These are phyloP conservation scores for Mustelus asterias DNA, from an alignment of 2,113 vertebrate genomes.

Conservation along the genomic window DNA sequence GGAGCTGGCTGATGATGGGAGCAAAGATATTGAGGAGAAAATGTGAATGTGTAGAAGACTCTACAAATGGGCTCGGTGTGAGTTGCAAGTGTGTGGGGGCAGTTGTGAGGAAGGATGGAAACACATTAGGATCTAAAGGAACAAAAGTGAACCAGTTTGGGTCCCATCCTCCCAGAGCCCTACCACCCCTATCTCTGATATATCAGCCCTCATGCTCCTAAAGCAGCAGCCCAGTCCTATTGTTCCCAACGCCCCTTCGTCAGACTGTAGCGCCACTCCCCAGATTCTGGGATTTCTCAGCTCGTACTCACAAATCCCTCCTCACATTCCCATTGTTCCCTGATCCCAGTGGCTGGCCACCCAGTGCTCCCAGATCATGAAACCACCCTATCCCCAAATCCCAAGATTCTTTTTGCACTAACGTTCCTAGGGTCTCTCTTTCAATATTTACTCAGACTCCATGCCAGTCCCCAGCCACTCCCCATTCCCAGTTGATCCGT, in stretches of 20 bases:
- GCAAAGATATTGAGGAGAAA: not conserved
- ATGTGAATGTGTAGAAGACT: not conserved
- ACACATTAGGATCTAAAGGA: not conserved
- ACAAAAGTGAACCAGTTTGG: not conserved
- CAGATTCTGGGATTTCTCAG: not conserved
- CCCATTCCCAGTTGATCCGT: no score
- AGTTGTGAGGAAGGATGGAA: not conserved
- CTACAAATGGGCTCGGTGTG: not conserved
- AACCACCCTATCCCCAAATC: not conserved
- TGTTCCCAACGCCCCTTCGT: no score
- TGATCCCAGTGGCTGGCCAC: not conserved
- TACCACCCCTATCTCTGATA: no score
- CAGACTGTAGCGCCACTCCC: not conserved
- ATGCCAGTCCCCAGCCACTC: not conserved
- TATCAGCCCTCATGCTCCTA: not conserved
- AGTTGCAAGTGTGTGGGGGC: not conserved
- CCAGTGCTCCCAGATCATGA: not conserved
- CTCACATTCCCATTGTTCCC: no score
- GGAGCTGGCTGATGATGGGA: not conserved
- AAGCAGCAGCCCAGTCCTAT: not conserved
- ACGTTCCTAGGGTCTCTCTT: not conserved
- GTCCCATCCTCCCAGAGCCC: not conserved
- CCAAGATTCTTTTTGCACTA: not conserved
- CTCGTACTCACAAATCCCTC: not conserved
- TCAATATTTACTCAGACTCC: not conserved